phyloP scores from a whole-genome alignment of 2,888 invertebrate genomes.

The Erannis defoliaria region DNA sequence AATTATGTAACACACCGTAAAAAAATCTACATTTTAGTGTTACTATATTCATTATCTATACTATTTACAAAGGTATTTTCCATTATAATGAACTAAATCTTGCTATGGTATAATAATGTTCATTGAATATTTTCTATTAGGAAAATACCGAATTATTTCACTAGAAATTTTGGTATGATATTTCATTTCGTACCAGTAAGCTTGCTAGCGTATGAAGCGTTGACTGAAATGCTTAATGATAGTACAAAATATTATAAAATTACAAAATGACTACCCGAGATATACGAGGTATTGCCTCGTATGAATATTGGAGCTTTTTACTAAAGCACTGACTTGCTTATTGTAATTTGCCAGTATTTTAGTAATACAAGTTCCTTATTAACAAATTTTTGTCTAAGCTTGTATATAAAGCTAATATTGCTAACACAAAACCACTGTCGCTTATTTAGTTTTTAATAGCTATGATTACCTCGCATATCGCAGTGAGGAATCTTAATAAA shows the following conservation, averaged over 20 bases:
- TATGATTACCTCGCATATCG: too few relatives aligned
- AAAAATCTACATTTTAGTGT: constrained; percentile 31
- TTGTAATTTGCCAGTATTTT: too few relatives aligned
- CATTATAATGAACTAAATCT: constrained; percentile 28
- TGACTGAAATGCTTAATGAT: too few relatives aligned
- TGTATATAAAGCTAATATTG: too few relatives aligned
- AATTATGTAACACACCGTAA: constrained; percentile 37
- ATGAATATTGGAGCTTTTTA: too few relatives aligned
- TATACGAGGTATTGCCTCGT: too few relatives aligned
- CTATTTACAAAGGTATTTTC: constrained; percentile 38
- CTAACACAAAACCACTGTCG: background rate
- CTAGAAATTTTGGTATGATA: constrained; percentile 48
- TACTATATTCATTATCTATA: constrained; percentile 7
- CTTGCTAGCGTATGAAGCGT: constrained; percentile 45
- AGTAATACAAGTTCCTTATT: too few relatives aligned
- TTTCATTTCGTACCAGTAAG: constrained; percentile 49
- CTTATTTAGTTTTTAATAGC: too few relatives aligned
- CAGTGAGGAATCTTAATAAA: too few relatives aligned
- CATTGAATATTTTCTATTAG: constrained; percentile 20
- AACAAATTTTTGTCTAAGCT: too few relatives aligned
- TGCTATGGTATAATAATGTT: constrained; percentile 25
- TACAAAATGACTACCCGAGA: constrained; percentile 50
- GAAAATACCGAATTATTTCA: constrained; percentile 39
- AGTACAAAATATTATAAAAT: constrained; percentile 60
- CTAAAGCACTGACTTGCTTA: too few relatives aligned